phyloP scores from a whole-genome alignment of 2,113 vertebrate species.

The Ifrita kowaldi region DNA sequence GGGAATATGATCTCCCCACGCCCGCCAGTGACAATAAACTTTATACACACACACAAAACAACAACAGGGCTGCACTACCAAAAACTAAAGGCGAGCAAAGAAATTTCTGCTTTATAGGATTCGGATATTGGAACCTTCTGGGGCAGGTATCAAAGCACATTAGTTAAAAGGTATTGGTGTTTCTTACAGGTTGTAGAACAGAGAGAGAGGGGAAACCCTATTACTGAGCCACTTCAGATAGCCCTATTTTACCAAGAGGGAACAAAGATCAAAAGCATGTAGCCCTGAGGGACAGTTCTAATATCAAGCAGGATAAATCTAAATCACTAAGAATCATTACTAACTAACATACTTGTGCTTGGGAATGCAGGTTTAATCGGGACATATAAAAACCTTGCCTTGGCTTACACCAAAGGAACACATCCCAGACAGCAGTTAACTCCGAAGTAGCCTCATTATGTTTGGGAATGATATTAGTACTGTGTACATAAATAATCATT shows the following conservation, averaged over 20 bases:
- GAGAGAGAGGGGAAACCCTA: background rate
- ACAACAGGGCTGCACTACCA: background rate
- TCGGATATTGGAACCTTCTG: background rate
- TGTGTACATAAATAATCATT: background rate
- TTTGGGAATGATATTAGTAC: background rate
- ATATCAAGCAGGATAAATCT: slow-evolving; percentile 51
- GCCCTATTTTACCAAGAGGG: background rate
- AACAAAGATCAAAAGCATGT: slow-evolving; percentile 34
- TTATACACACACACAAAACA: background rate
- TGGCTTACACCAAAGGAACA: background rate
- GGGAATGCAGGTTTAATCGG: slow-evolving; percentile 11
- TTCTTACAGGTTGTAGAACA: background rate
- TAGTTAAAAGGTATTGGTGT: background rate
- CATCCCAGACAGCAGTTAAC: background rate
- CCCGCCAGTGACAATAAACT: slow-evolving; percentile 33
- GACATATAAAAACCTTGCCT: background rate
- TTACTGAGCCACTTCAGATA: background rate
- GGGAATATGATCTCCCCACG: background rate
- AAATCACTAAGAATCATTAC: slow-evolving; percentile 34
- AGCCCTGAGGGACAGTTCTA: background rate
- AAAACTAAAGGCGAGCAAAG: background rate
- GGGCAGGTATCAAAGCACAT: background rate
- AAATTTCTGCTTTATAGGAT: background rate
- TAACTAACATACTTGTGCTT: slow-evolving; percentile 4
- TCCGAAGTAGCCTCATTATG: background rate